Evolutionary conservation across 2,888 invertebrate genomes (phyloP), one percentile per base, ranked within the genome.

Genomic region (Chymomyza amoena): DNA sequence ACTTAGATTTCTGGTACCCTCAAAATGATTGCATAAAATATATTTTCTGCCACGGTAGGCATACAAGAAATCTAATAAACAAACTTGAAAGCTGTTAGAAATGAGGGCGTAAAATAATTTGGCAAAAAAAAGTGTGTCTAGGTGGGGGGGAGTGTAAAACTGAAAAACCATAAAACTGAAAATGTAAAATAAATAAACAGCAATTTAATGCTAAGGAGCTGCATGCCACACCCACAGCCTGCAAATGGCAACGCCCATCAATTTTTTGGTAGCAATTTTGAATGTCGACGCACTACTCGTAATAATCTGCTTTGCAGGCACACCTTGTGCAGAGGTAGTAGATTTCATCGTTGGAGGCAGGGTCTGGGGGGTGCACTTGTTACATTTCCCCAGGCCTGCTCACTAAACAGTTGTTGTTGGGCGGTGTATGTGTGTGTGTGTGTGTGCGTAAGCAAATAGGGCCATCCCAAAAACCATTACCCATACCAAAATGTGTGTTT

Each of bases 121-220:
- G 6, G 32, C 54, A 32, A 64, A 54, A 54, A 64, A 28, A 36
- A 64, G 28, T n/a, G 32, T 32, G 32, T 32, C 9, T 28, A 36
- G 36, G 15, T 13, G 25, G n/a, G 16, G 15, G 36, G 9, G 9
- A 63, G 15, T 25, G 51, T 25, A 60, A 66, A 57, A 20, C 39
- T 36, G 36, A 25, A 25, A 25, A 25, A 25, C 25, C 2, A 4
- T 4, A 54, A 64, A 56, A 56, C 10, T 57, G 51, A 64, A 64
- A 64, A 64, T 36, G 52, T 28, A 64, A 65, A 65, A 65, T 56
- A 65, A 65, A 57, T 39, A 39, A 62, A 54, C 54, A 64, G 51
- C 51, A 64, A 52, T 52, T 28, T 62, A 62, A 62, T 62, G n/a
- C 52, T 51, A 9, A n/a, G 36, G 51, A 51, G 51, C n/a, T 51